Base-by-base conservation (phyloP, 2,797 vertebrate species). In the Anguilla megastoma region DNA sequence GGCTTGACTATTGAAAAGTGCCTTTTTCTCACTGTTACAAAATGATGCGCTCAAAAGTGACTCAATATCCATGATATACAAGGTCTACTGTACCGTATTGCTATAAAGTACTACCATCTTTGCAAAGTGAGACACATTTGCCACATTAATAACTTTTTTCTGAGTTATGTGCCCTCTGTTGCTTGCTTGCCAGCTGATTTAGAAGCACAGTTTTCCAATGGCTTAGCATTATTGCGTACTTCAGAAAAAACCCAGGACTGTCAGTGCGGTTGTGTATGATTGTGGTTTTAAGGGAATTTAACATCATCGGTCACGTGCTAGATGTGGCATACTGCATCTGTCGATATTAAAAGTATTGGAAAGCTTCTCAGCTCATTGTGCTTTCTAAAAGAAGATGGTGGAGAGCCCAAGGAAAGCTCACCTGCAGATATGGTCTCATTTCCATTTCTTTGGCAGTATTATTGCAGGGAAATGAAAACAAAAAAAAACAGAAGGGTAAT, bases 341-440 rank as follows among this genome's bases (percentile, higher is more conserved):
- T 87, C 41, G 88, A 6, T 74, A 89, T 87, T 21, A 54, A 48
- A 50, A 50, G 50, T 50, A 9, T 89, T 2, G 9, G 48, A 82
- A 58, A 83, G 45, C 41, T 52, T 83, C 41, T 83, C 45, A 83
- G 80, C 80, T 84, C 50, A 54, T 50, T 48, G 5, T 24, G 3
- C 45, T n/a, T 84, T 84, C 18, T 54, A n/a, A 10, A 45, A 54
- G 80, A 30, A 84, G 80, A 54, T 24, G n/a, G 79, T 50, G 41
- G 79, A 30, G 16, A 82, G 41, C 48, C 24, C 48, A 10, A 54
- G 45, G 79, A 48, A 24, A 83, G 41, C 1, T 3, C 45, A 48
- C 12, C 36, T 4, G 41, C 48, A 14, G 79, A 18, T 84, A 54
- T 52, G 16, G 12, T 76, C n/a, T 84, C 24, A 84, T 27, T 48